phyloP scores from a whole-genome alignment of 2,797 vertebrate species.

The Alosa sapidissima region DNA sequence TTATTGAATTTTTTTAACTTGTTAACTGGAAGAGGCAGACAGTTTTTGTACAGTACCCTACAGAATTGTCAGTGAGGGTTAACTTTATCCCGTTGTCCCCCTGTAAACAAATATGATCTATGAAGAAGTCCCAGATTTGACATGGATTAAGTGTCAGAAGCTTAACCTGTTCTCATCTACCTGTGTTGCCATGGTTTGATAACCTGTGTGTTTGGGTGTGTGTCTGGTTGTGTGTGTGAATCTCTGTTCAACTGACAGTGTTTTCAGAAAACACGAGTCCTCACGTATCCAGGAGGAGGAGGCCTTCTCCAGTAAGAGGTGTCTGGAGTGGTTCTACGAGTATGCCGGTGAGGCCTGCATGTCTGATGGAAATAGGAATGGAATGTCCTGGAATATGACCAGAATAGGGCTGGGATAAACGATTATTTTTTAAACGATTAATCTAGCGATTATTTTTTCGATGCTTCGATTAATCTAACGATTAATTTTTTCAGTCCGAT shows the following conservation, averaged over 20 bases:
- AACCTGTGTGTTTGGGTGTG: background rate
- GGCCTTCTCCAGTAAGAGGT: conserved; percentile 97
- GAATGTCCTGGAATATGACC: background rate
- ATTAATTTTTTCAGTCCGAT: no score
- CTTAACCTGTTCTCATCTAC: background rate
- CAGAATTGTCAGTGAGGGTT: background rate
- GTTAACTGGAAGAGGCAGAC: background rate
- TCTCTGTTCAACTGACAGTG: conserved; percentile 66
- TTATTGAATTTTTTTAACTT: background rate
- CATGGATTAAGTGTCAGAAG: background rate
- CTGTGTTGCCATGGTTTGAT: background rate
- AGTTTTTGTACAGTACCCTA: background rate
- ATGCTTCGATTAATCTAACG: no score
- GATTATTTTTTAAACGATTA: no score
- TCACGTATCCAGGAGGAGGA: conserved; percentile 93
- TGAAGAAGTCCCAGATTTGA: conserved; percentile 24
- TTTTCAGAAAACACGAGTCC: conserved; percentile 95
- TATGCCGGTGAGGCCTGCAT: conserved; percentile 84
- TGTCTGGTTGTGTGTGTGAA: conserved; percentile 5
- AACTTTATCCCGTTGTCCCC: background rate
- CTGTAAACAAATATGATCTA: conserved; percentile 36
- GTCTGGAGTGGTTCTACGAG: conserved; percentile 99
- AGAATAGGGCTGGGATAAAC: no score
- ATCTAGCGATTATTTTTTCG: no score
- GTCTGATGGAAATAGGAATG: background rate